Conservation (phyloP, 2,113 vertebrate species). For the Fregata magnificens region DNA sequence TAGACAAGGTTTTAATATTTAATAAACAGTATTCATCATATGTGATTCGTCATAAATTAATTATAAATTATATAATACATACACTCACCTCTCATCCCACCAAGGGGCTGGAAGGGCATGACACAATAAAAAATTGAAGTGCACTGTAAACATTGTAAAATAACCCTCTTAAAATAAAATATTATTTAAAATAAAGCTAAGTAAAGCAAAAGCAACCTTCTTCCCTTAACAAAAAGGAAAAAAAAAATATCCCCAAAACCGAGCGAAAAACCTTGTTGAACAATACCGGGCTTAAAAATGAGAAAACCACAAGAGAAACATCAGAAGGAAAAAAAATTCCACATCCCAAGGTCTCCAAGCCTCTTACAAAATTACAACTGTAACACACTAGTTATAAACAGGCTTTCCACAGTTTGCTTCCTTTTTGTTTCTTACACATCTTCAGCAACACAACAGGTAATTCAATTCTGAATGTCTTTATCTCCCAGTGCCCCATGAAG, state of each 20-base stretch:
- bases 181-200: conserved; percentile 5
- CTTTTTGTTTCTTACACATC: not conserved
- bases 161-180: not conserved
- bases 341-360: not conserved
- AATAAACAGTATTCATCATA: conserved; percentile 26
- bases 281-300: not conserved
- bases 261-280: not conserved
- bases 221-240: not conserved
- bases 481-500: not conserved
- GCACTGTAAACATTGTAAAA: conserved; percentile 17
- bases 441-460: not conserved
- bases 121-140: conserved; percentile 33
- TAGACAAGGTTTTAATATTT: conserved; percentile 42
- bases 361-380: not conserved
- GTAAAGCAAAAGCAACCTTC: not conserved
- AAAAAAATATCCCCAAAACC: not conserved
- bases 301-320: not conserved
- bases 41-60: conserved; percentile 44
- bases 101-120: conserved; percentile 19
- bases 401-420: not conserved
- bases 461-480: not conserved
- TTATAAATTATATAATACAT: conserved; percentile 54
- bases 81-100: not conserved
- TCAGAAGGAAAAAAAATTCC: not conserved
- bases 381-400: not conserved